A percentile compares a stretch with the other conserved stretches of the same genome.
Evolutionary conservation across 2,888 invertebrate genomes (phyloP).

Genomic region (Spilarctia lutea): DNA sequence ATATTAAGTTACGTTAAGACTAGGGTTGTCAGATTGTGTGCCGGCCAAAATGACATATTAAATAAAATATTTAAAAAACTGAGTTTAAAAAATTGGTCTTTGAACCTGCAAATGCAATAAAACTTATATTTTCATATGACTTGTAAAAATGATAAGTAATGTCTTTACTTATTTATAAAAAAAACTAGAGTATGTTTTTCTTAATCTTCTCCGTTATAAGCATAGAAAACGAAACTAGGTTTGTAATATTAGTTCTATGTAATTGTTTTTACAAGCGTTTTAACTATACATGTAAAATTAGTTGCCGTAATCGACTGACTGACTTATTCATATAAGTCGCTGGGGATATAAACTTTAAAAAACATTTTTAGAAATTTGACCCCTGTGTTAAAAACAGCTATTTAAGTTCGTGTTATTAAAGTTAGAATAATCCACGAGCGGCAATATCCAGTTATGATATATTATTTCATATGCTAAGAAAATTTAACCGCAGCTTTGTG

Average conservation of each 20-base stretch:
- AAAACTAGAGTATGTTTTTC: not conserved
- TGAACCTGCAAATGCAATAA: not conserved
- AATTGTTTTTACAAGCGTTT: no score
- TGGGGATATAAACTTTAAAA: no score
- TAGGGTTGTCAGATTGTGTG: slow-evolving; percentile 63
- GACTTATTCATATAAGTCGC: no score
- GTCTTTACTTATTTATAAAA: not conserved
- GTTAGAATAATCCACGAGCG: not conserved
- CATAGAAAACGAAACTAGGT: not conserved
- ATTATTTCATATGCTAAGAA: slow-evolving; percentile 50
- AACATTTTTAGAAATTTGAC: no score
- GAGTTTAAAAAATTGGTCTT: not conserved
- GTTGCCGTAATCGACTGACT: no score
- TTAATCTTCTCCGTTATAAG: not conserved
- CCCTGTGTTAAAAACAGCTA: no score
- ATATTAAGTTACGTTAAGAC: slow-evolving; percentile 66
- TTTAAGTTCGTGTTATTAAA: not conserved
- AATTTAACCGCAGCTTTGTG: slow-evolving; percentile 74
- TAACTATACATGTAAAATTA: no score
- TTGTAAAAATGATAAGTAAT: not conserved
- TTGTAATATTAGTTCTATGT: no score
- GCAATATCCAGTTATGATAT: not conserved
- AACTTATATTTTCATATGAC: not conserved
- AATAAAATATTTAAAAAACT: not conserved
- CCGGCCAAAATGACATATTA: not conserved